phyloP scores from a whole-genome alignment of 2,113 vertebrate species.

The Anser brachyrhynchus region DNA sequence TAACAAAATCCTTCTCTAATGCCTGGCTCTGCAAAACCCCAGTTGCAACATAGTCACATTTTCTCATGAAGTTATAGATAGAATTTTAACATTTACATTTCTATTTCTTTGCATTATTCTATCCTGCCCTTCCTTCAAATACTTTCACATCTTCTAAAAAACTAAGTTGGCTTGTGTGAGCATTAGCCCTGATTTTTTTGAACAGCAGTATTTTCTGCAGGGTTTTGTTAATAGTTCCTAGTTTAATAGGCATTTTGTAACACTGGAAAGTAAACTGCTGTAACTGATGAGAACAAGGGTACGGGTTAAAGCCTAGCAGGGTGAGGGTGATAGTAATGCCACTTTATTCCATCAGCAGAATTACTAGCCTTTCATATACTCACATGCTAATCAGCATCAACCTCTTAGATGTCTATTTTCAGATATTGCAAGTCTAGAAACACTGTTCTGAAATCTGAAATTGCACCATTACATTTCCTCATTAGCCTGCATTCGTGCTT shows the following conservation, averaged over 20 bases:
- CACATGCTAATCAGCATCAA: neutral
- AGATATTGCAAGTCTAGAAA: neutral
- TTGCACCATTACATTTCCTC: neutral
- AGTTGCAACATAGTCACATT: neutral
- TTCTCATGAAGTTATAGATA: neutral
- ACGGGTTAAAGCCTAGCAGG: neutral
- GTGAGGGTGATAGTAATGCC: neutral
- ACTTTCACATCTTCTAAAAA: neutral
- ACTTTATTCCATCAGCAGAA: neutral
- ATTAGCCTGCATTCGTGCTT: neutral
- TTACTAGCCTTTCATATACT: neutral
- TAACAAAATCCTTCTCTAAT: slow-evolving; percentile 21
- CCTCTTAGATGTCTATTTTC: neutral
- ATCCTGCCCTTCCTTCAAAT: neutral
- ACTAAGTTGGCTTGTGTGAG: neutral
- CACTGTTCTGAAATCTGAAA: neutral
- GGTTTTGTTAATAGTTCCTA: neutral
- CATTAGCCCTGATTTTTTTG: neutral
- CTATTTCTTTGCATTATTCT: neutral
- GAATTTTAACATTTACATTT: neutral
- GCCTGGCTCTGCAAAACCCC: neutral
- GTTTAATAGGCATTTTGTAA: neutral
- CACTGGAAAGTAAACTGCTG: neutral
- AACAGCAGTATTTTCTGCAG: neutral
- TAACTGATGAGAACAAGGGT: neutral